A percentile compares a stretch with the other conserved stretches of the same genome.
Conservation (phyloP, 1,140 invertebrate species). For the Oreohelix idahoensis region DNA sequence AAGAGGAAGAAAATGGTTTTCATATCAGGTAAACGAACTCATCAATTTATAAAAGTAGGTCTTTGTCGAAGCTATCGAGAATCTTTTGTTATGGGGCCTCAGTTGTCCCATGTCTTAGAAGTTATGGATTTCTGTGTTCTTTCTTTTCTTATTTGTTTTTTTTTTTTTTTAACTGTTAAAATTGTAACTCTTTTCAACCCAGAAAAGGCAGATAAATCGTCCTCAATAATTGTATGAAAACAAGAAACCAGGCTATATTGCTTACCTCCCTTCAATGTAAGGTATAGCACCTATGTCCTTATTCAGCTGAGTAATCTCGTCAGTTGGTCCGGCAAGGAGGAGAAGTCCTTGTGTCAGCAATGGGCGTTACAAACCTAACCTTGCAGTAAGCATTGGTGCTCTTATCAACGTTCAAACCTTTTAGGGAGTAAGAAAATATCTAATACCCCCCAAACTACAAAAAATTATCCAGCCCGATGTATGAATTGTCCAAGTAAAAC, state of each 20-base stretch:
- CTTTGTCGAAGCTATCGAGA: too few relatives aligned
- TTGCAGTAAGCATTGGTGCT: slow-evolving; percentile 53
- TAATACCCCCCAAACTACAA: too few relatives aligned
- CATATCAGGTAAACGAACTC: too few relatives aligned
- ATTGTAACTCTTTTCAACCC: too few relatives aligned
- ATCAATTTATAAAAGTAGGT: too few relatives aligned
- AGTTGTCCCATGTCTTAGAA: not conserved
- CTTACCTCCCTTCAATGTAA: slow-evolving; percentile 82
- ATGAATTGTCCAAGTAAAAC: too few relatives aligned
- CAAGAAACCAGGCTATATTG: not conserved
- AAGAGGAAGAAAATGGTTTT: too few relatives aligned
- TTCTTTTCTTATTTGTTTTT: too few relatives aligned
- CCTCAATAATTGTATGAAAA: not conserved
- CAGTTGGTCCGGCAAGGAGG: slow-evolving; percentile 91
- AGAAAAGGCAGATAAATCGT: not conserved
- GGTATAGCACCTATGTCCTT: slow-evolving; percentile 86
- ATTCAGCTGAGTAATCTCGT: slow-evolving; percentile 88
- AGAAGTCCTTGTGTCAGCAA: slow-evolving; percentile 99
- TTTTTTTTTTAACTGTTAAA: too few relatives aligned
- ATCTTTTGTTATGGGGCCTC: too few relatives aligned
- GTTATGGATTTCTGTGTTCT: too few relatives aligned
- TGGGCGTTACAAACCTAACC: slow-evolving; percentile 86
- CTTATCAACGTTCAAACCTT: not conserved
- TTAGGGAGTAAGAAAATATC: not conserved
- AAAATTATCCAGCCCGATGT: too few relatives aligned